phyloP scores from a whole-genome alignment of 2,888 invertebrate genomes.

The Drosophila fulvimacula region DNA sequence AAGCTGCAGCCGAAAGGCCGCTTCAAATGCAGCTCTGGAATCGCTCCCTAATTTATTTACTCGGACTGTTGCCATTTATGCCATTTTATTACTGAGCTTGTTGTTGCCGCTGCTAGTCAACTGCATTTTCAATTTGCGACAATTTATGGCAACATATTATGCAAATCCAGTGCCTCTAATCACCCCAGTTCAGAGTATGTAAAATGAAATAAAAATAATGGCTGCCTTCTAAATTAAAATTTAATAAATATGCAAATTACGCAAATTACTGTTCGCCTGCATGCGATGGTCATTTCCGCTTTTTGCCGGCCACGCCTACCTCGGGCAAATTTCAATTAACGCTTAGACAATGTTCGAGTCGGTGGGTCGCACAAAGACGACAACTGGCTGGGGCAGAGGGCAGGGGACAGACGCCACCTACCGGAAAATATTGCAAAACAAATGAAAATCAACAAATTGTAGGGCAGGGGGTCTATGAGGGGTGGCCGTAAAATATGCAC shows the following conservation, averaged over 20 bases:
- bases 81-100: slow-evolving; percentile 43
- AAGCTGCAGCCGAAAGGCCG: slow-evolving; percentile 43
- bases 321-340: slow-evolving; percentile 74
- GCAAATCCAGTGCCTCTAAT: slow-evolving; percentile 76
- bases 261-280: slow-evolving; percentile 60
- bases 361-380: slow-evolving; percentile 38
- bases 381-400: too few species aligned
- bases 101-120: slow-evolving; percentile 26
- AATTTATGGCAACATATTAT: slow-evolving; percentile 74
- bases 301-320: slow-evolving; percentile 50
- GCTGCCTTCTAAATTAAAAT: slow-evolving; percentile 63
- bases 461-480: background rate
- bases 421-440: slow-evolving; percentile 62
- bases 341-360: slow-evolving; percentile 48
- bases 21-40: slow-evolving; percentile 63
- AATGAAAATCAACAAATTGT: slow-evolving; percentile 25
- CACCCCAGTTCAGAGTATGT: slow-evolving; percentile 32
- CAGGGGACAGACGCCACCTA: slow-evolving; percentile 21
- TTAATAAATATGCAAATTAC: slow-evolving; percentile 77
- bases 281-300: slow-evolving; percentile 66
- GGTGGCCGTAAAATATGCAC: slow-evolving; percentile 58
- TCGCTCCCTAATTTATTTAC: slow-evolving; percentile 76
- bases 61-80: slow-evolving; percentile 70
- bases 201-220: slow-evolving; percentile 4
- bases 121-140: slow-evolving; percentile 63